Conservation (phyloP, 2,113 vertebrate species). For the Phocoena sinus region DNA sequence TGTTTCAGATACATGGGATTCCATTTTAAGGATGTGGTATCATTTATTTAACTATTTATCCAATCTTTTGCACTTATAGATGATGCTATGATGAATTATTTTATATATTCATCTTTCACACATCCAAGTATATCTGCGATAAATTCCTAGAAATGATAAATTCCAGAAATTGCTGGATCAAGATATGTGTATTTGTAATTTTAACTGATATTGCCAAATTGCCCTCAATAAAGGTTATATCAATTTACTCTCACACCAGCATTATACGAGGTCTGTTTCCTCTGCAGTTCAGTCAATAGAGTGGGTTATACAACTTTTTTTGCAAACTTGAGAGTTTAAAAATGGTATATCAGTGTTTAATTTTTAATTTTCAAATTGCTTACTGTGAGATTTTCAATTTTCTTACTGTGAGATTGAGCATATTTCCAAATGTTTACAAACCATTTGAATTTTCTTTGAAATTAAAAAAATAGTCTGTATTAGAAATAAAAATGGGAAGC, state of each 20-base stretch:
- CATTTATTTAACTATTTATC: background rate
- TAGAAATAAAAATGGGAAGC: conserved; percentile 2
- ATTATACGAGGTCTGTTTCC: background rate
- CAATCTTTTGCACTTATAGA: background rate
- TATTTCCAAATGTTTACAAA: background rate
- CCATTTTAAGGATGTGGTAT: background rate
- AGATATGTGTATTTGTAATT: background rate
- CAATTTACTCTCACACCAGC: background rate
- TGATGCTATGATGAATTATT: background rate
- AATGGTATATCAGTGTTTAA: background rate
- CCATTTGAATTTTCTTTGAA: background rate
- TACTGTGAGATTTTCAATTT: background rate
- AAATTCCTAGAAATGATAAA: background rate
- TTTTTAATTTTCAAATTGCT: background rate
- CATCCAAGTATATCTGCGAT: background rate
- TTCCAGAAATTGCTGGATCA: background rate
- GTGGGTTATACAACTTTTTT: background rate
- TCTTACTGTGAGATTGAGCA: background rate
- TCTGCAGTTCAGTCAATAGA: background rate
- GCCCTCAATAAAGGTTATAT: background rate
- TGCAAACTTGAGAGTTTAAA: background rate
- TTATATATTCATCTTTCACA: background rate
- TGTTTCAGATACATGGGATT: background rate
- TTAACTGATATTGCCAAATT: background rate
- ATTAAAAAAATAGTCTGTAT: background rate